phyloP scores from a whole-genome alignment of 2,888 invertebrate genomes.

The Nephrotoma flavescens region DNA sequence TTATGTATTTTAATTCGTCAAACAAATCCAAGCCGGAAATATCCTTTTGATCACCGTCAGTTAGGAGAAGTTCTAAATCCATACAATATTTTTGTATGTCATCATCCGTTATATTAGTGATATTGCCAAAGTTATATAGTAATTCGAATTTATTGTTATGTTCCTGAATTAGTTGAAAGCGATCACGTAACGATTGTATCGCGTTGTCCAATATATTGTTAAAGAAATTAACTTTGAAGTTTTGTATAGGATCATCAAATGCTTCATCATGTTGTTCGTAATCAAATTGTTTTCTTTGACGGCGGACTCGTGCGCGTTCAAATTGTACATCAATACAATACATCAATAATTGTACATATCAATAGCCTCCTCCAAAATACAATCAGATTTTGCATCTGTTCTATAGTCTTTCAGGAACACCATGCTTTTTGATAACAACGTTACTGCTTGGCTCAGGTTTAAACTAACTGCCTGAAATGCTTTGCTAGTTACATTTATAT shows the following conservation, averaged over 20 bases:
- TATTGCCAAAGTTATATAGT: slow-evolving; percentile 1
- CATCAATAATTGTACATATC: no score
- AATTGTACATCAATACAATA: no score
- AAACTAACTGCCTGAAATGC: not conserved
- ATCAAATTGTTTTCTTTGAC: no score
- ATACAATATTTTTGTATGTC: no score
- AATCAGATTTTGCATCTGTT: not conserved
- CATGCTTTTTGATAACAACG: not conserved
- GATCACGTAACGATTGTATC: not conserved
- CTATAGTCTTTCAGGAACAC: not conserved
- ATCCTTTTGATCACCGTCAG: no score
- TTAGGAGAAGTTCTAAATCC: no score
- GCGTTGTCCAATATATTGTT: not conserved
- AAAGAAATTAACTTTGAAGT: not conserved
- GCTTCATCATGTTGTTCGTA: not conserved
- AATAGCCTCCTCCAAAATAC: no score
- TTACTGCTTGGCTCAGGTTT: not conserved
- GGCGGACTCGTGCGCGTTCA: no score
- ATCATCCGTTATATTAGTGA: no score
- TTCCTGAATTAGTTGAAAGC: slow-evolving; percentile 5
- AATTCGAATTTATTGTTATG: slow-evolving; percentile 4
- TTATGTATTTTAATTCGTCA: no score
- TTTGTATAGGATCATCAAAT: not conserved
- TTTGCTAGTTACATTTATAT: no score
- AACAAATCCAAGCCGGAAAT: no score